These are phyloP conservation scores for Drosophila nasuta DNA, from an alignment of 1,140 invertebrate species.

Conservation along the genomic window DNA sequence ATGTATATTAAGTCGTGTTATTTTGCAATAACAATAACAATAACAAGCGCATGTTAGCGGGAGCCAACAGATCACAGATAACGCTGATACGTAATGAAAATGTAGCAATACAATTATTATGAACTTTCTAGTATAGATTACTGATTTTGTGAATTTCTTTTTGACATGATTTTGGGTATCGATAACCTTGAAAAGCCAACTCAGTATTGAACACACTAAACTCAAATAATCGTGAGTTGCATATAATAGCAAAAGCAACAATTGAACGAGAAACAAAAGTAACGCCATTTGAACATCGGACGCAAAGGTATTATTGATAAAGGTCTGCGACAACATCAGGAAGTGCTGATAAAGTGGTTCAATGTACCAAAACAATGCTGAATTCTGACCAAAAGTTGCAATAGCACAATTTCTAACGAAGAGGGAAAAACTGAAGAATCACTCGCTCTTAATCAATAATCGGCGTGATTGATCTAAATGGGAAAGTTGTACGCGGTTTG, in stretches of 20 bases:
- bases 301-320: constrained; percentile 10
- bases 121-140: not conserved
- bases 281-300: not conserved
- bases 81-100: too few species aligned
- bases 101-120: too few species aligned
- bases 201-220: constrained; percentile 14
- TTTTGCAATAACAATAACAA: not conserved
- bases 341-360: constrained; percentile 36
- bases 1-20: not conserved
- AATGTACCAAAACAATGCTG: constrained; percentile 9
- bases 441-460: constrained; percentile 30
- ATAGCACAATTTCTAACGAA: not conserved
- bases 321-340: constrained; percentile 5
- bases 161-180: not conserved
- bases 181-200: constrained; percentile 2
- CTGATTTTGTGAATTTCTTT: not conserved
- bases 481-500: constrained; percentile 40
- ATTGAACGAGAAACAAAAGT: constrained; percentile 12
- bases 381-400: not conserved
- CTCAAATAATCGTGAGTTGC: constrained; percentile 36
- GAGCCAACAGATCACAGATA: too few species aligned
- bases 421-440: constrained; percentile 26
- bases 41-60: too few species aligned
- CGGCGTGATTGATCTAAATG: constrained; percentile 57
- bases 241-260: constrained; percentile 15